These are phyloP conservation scores for Alviniconcha marisindica DNA, from an alignment of 1,140 invertebrate species.

Conservation along the genomic window DNA sequence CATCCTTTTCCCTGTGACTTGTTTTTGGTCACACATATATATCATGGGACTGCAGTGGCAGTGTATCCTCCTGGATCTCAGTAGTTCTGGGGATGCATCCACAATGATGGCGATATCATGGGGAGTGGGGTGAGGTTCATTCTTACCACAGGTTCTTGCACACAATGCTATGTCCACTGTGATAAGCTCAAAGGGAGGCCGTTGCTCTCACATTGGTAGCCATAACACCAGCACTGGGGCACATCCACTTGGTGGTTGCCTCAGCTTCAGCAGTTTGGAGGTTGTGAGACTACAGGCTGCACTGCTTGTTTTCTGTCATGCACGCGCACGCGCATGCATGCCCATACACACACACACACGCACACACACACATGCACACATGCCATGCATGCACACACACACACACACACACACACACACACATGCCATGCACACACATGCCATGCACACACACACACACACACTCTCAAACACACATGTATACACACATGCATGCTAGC, in stretches of 20 bases:
- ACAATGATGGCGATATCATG: no score
- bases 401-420: neutral
- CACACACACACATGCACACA: neutral
- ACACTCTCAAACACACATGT: neutral
- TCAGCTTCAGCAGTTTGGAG: neutral
- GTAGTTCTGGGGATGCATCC: no score
- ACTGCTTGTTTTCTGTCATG: neutral
- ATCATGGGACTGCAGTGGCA: no score
- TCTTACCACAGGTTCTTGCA: neutral
- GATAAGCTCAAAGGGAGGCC: no score
- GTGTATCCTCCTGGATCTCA: no score
- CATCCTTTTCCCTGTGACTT: no score
- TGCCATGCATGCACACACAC: no score
- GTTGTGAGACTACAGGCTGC: neutral
- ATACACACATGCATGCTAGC: constrained; percentile 16
- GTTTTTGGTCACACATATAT: no score
- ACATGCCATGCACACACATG: neutral
- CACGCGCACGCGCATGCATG: neutral
- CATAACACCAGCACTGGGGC: no score
- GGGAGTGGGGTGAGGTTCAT: no score
- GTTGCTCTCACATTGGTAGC: neutral
- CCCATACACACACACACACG: neutral
- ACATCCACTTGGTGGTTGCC: no score
- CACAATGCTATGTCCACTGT: neutral
- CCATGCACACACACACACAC: neutral